Evolutionary conservation across 2,888 invertebrate genomes (phyloP), one percentile per base, ranked within the genome.

Genomic region (Agonopterix alstromeriana): DNA sequence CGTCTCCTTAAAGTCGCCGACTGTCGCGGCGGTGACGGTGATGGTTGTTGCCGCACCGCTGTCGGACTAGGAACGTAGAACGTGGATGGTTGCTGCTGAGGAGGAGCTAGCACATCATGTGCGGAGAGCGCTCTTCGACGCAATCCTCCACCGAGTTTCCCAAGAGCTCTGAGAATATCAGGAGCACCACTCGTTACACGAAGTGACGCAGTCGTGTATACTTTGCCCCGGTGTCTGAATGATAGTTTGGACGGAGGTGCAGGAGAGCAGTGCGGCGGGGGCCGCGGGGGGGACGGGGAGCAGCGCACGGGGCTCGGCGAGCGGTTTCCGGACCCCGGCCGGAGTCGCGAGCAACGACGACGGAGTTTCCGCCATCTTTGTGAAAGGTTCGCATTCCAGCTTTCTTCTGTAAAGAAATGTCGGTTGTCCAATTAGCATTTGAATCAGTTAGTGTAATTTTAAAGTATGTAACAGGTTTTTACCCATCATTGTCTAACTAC

Each of bases 291-390:
- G 1, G 91, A 91, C 36, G 92, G 88, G 8, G 92, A 89, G 53
- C 90, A 85, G 48, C 91, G 90, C 10, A 90, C 87, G 38, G 91
- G 90, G 54, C 89, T 90, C 14, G 86, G 82, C 53, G 90, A 90
- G 4, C 87, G 82, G 54, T 84, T 89, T 4, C 90, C 88, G 8
- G 91, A 90, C 27, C 91, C 90, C 61, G 93, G 94, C 59, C 94
- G 90, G 52, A 93, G 83, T 47, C 93, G 90, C 48, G 92, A 91
- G 73, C 94, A 94, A 60, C 94, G 90, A 51, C 93, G 90, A 35
- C 94, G 90, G 52, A 94, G 83, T 67, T 93, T 91, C 60, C 93
- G 89, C 94, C 94, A 94, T 83, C 93, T 90, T 75, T 94, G 93
- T 45, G 93, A 93, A 57, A 94, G 90, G 69, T 93, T 93, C 57